Conservation (phyloP, 2,888 invertebrate genomes). For the Linyphia triangularis region DNA sequence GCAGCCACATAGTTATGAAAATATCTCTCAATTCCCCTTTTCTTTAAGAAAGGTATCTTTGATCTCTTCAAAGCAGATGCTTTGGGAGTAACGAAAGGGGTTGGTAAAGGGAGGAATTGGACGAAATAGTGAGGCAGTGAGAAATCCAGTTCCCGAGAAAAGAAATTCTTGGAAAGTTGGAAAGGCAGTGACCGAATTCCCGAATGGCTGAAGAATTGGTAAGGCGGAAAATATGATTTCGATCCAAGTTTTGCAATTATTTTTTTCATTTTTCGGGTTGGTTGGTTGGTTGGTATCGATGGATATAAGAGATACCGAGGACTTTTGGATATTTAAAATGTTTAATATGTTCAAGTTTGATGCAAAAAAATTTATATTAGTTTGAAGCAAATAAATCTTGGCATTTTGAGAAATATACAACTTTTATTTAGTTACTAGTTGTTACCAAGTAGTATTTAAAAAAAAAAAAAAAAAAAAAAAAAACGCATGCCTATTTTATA, state of each 20-base stretch:
- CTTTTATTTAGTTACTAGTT: too few species aligned
- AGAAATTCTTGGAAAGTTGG: background rate
- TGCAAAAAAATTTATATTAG: too few species aligned
- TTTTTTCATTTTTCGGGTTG: background rate
- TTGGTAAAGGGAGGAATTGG: background rate
- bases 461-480: background rate
- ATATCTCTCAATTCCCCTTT: background rate
- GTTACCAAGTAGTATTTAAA: background rate
- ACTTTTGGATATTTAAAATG: background rate
- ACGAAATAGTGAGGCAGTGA: background rate
- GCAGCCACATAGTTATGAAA: background rate
- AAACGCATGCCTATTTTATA: too few species aligned
- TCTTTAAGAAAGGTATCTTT: background rate
- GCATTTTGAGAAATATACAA: too few species aligned
- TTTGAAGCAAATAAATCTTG: too few species aligned
- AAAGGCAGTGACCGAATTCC: background rate
- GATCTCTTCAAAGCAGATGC: background rate
- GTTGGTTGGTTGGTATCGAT: background rate
- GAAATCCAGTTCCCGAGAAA: background rate
- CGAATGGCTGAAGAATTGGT: background rate
- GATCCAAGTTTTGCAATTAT: background rate
- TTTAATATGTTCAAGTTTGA: background rate
- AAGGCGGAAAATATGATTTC: conserved; percentile 9
- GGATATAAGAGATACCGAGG: background rate
- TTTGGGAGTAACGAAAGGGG: background rate